Evolutionary conservation across 2,888 invertebrate species (phyloP).

Genomic region (Nephrotoma appendiculata): DNA sequence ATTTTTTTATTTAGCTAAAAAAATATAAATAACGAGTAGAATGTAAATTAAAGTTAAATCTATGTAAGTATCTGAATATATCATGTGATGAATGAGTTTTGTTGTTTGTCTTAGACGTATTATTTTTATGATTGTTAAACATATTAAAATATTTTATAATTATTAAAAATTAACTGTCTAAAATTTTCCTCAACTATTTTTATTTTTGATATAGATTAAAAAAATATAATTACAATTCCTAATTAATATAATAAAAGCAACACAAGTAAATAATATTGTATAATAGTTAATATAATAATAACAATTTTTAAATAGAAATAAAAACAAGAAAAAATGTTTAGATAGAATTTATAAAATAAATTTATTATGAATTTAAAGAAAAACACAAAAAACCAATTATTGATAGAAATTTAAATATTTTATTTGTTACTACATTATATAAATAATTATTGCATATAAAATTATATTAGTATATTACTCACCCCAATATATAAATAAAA

Average conservation of each 20-base stretch:
- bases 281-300: neutral
- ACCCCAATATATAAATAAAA: neutral
- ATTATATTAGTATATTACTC: neutral
- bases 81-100: neutral
- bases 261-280: neutral
- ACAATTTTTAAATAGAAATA: neutral
- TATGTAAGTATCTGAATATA: neutral
- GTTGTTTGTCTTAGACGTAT: neutral
- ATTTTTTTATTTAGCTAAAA: neutral
- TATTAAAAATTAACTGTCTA: neutral
- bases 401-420: neutral
- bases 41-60: neutral
- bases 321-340: neutral
- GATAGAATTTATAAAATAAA: neutral
- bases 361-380: neutral
- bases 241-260: neutral
- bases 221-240: neutral
- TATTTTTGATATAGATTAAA: neutral
- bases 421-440: neutral
- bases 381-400: neutral
- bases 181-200: neutral
- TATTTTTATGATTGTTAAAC: neutral
- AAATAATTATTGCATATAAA: neutral
- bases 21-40: neutral
- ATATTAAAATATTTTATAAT: neutral